A percentile compares a stretch with the other conserved stretches of the same genome.
Evolutionary conservation across 2,113 vertebrate species (phyloP).

Genomic region (Eurystomus gularis): DNA sequence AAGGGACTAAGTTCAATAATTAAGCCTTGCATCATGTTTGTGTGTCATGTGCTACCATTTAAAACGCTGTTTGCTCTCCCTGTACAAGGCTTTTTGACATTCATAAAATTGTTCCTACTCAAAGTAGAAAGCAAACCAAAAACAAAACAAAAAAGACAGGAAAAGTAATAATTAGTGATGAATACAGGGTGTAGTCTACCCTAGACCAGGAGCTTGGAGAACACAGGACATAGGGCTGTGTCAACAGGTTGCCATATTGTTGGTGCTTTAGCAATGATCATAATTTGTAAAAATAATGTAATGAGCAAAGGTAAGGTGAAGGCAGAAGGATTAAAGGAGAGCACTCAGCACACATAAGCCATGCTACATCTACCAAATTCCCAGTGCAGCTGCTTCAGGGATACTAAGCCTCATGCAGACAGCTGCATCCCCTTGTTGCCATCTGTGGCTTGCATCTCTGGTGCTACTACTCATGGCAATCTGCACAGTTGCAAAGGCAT

Average conservation of each 20-base stretch:
- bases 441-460: slow-evolving; percentile 37
- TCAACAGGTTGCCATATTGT: not conserved
- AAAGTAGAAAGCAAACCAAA: not conserved
- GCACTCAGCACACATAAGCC: slow-evolving; percentile 5
- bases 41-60: not conserved
- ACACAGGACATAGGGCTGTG: not conserved
- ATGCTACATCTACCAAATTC: slow-evolving; percentile 46
- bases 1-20: not conserved
- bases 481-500: not conserved
- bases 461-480: not conserved
- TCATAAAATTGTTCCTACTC: not conserved
- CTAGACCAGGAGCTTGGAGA: not conserved
- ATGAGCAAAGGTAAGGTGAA: slow-evolving; percentile 16
- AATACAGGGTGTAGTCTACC: not conserved
- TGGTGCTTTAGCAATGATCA: not conserved
- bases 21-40: not conserved
- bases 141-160: not conserved
- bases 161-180: not conserved
- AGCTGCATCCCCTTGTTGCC: slow-evolving; percentile 48
- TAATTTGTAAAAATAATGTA: slow-evolving; percentile 32
- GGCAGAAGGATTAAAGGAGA: slow-evolving; percentile 42
- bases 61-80: not conserved
- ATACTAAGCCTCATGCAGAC: slow-evolving; percentile 37
- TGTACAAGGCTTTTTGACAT: not conserved
- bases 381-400: slow-evolving; percentile 47